A percentile compares a stretch with the other conserved stretches of the same genome.
These are phyloP conservation scores for Tetanocera ferruginea DNA, from an alignment of 2,888 invertebrate species.

Conservation along the genomic window DNA sequence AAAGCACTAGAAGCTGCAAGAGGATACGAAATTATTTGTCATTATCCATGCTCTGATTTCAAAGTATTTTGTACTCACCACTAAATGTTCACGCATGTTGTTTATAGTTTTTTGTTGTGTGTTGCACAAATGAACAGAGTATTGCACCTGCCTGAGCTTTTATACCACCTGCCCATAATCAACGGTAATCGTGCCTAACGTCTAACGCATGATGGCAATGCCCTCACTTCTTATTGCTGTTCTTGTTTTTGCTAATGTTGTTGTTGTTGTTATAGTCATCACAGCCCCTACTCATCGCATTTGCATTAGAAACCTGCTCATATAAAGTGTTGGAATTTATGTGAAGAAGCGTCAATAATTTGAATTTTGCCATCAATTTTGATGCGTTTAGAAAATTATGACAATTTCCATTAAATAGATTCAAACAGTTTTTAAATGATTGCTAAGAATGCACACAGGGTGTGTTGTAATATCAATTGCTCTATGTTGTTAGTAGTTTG, in stretches of 20 bases:
- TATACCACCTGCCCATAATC: slow-evolving; percentile 1
- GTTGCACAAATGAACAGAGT: background rate
- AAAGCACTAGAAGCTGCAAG: slow-evolving; percentile 6
- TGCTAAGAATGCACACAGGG: background rate
- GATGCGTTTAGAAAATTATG: background rate
- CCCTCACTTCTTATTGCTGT: background rate
- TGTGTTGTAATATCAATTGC: background rate
- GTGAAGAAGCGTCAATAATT: background rate
- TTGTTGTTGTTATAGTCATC: background rate
- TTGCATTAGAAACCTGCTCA: slow-evolving; percentile 11
- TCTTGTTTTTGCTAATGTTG: background rate
- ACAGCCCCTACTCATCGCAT: slow-evolving; percentile 6
- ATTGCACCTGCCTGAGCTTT: background rate
- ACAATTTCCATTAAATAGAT: background rate
- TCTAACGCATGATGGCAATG: background rate
- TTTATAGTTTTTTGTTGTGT: background rate
- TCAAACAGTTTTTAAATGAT: background rate
- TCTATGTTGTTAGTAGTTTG: background rate
- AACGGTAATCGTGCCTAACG: background rate
- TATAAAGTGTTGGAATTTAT: slow-evolving; percentile 25
- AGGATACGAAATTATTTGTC: background rate
- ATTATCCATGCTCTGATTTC: background rate
- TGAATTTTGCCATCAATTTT: background rate
- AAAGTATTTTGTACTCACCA: slow-evolving; percentile 11
- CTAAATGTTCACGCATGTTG: background rate